Evolutionary conservation across 2,888 invertebrate species (phyloP).

Genomic region (Dorcus parallelipipedus): DNA sequence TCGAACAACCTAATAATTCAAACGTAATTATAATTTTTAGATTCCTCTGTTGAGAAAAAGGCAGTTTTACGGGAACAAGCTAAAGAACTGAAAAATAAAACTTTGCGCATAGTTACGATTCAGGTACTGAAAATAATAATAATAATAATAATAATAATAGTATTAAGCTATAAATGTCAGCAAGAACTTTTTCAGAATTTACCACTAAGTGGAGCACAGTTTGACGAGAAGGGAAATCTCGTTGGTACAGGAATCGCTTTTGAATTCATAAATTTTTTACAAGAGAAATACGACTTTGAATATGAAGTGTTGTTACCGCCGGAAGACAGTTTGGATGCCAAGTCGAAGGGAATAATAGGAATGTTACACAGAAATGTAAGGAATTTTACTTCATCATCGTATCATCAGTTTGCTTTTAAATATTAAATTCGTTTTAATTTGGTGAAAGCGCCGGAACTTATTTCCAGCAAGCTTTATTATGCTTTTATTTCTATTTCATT

Average conservation of each 20-base stretch:
- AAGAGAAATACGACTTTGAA: constrained; percentile 68
- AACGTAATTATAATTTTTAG: background rate
- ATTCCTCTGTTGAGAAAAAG: background rate
- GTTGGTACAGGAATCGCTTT: constrained; percentile 71
- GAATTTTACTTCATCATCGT: too few species aligned
- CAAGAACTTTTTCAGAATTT: constrained; percentile 54
- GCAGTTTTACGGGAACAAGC: constrained; percentile 6
- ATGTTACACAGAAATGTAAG: constrained; percentile 59
- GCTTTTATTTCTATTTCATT: too few species aligned
- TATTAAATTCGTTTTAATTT: too few species aligned
- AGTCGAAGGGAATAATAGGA: constrained; percentile 60
- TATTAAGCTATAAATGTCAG: background rate
- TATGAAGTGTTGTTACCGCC: constrained; percentile 64
- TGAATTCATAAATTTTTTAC: constrained; percentile 64
- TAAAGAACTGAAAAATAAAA: constrained; percentile 11
- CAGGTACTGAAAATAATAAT: constrained; percentile 19
- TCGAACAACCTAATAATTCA: too few species aligned
- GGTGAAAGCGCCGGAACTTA: too few species aligned
- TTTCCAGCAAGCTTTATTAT: too few species aligned
- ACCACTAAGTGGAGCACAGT: constrained; percentile 57
- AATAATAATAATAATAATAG: too few species aligned
- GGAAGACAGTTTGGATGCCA: constrained; percentile 59
- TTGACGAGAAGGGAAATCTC: constrained; percentile 53
- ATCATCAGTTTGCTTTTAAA: too few species aligned
- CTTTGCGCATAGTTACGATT: constrained; percentile 19